These are phyloP conservation scores for Amphimallon solstitiale DNA, from an alignment of 2,888 invertebrate genomes.

Conservation along the genomic window DNA sequence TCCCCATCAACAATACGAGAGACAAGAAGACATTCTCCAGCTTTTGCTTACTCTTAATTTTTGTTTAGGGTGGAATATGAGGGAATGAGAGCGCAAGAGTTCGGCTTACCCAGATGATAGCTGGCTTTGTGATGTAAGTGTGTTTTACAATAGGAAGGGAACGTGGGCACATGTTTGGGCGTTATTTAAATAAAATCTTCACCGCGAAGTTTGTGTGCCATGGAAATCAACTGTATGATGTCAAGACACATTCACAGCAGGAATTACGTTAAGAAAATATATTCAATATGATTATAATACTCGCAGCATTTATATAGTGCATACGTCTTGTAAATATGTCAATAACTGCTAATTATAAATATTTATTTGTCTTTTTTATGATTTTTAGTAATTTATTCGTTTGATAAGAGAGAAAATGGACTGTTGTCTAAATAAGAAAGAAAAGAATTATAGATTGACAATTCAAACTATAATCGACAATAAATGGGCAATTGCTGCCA, in stretches of 20 bases:
- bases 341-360: too few species aligned
- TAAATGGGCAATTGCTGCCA: too few species aligned
- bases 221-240: slow-evolving; percentile 26
- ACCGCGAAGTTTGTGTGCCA: slow-evolving; percentile 28
- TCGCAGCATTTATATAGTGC: too few species aligned
- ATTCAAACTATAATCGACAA: too few species aligned
- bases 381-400: too few species aligned
- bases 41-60: slow-evolving; percentile 43
- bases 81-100: slow-evolving; percentile 30
- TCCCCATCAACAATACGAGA: slow-evolving; percentile 43
- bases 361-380: background rate
- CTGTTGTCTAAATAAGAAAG: too few species aligned
- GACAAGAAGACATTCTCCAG: slow-evolving; percentile 42
- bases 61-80: slow-evolving; percentile 35
- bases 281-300: slow-evolving; percentile 5
- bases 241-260: slow-evolving; percentile 5
- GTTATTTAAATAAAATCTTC: slow-evolving; percentile 32
- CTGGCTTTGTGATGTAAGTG: slow-evolving; percentile 33
- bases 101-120: slow-evolving; percentile 34
- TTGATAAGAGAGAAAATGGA: too few species aligned
- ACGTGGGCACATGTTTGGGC: slow-evolving; percentile 32
- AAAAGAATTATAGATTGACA: too few species aligned
- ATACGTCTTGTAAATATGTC: too few species aligned
- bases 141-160: slow-evolving; percentile 30
- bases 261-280: slow-evolving; percentile 11